phyloP scores from a whole-genome alignment of 1,140 invertebrate species.

The Brachionus rubens region DNA sequence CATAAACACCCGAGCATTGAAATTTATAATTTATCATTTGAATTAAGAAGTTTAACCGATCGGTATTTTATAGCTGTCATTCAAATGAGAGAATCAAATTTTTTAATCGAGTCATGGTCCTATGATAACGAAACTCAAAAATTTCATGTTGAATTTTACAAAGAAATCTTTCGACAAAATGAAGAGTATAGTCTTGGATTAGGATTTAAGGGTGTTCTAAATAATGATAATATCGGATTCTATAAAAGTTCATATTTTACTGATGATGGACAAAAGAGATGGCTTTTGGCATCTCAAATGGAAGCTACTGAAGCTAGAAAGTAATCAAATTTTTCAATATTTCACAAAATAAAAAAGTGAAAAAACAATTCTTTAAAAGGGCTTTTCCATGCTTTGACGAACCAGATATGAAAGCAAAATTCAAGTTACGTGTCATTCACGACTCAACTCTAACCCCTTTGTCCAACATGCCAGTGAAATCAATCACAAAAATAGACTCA shows the following conservation, averaged over 20 bases:
- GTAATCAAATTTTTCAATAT: background rate
- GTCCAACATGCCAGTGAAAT: conserved; percentile 35
- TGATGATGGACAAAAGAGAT: conserved; percentile 3
- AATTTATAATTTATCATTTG: conserved; percentile 13
- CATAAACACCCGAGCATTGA: background rate
- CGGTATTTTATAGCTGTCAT: conserved; percentile 3
- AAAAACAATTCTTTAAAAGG: conserved; percentile 52
- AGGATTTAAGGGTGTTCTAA: conserved; percentile 3
- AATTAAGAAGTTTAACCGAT: conserved; percentile 9
- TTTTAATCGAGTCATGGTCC: background rate
- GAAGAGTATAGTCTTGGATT: conserved; percentile 6
- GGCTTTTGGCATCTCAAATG: conserved; percentile 44
- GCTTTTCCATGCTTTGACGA: conserved; percentile 96
- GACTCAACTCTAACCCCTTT: background rate
- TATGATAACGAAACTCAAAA: conserved; percentile 11
- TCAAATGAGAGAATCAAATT: background rate
- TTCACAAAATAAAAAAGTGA: background rate
- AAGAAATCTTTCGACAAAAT: conserved; percentile 1
- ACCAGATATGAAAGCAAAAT: conserved; percentile 80
- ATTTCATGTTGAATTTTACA: conserved; percentile 9
- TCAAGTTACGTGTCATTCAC: conserved; percentile 63
- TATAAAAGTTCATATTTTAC: conserved; percentile 31
- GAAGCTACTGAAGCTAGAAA: conserved; percentile 42
- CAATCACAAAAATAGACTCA: background rate
- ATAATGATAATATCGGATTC: conserved; percentile 19